Evolutionary conservation across 2,888 invertebrate genomes (phyloP), one percentile per base, ranked within the genome.

Genomic region (Rhimphoctona megacephalus): DNA sequence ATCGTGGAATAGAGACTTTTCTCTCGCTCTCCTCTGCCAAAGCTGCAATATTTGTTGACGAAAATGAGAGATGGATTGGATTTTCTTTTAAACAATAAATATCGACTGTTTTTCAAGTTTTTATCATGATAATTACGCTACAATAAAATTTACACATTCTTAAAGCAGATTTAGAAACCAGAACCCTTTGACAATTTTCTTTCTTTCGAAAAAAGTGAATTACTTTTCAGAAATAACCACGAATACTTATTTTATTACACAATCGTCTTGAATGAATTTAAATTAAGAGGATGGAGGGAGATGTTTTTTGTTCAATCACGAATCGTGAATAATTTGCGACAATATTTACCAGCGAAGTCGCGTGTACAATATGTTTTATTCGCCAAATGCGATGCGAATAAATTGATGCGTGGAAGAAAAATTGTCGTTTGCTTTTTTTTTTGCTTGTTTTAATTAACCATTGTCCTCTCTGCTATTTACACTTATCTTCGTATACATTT

Each of bases 311-410:
- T 61, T 17, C 30, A 30, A 30, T 30, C 17, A 30, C 30, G 61
- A 61, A 61, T 30, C 61, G 61, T 36, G 39, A 69, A 67, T 46
- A 14, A 69, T 69, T 69, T 22, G 43, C 69, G 69, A 43, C 43
- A 25, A 22, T 69, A 22, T 25, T 43, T 64, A 64, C 25, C 77
- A 64, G 64, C 49, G 30, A 82, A n/a, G 61, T 77, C 57, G 70
- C 77, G 70, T 73, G 78, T 73, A 83, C 43, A 76, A 78, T 61
- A 61, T 72, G 39, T 54, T 64, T 79, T 54, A 76, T 85, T 83
- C 74, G 82, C 67, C 70, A 70, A 54, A 79, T 76, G 66, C 66
- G 66, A 77, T 57, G 83, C 70, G 83, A 85, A 85, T 83, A 76
- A 85, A 85, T 64, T 66, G 43, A 64, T 79, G 73, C 54, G 69